Base-by-base conservation (phyloP, 2,888 invertebrate genomes). In the Phyto melanocephala region DNA sequence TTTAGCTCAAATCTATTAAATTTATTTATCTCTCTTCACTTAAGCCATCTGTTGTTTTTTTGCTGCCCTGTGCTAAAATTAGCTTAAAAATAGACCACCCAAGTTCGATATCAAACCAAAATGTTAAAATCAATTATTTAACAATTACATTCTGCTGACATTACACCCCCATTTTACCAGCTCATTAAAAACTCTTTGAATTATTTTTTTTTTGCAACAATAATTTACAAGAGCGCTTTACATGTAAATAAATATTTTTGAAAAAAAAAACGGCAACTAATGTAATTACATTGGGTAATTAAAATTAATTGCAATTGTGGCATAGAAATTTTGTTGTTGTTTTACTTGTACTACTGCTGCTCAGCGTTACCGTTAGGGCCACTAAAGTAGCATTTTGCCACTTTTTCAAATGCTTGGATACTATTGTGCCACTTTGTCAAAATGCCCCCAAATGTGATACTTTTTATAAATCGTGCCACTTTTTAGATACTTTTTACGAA, bases 261-360 rank as follows among this genome's bases (percentile, higher is more conserved):
- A 13, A 45, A 35, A 13, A n/a, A 33, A 54, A 62, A 70, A 68
- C 77, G 68, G 17, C 77, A 65, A 65, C 47, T 42, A 56, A 67
- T 67, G 60, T 37, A 67, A 67, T 74, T 79, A 60, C 67, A 76
- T 60, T 60, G 79, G 75, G 71, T 71, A 82, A 82, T 79, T 82
- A 76, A 82, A 82, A 79, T 82, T 82, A 82, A 82, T 79, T 82
- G 54, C 75, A 71, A 75, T 60, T 79, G 79, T 71, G 71, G 67
- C 70, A 40, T 81, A 54, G n/a, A n/a, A n/a, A n/a, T n/a, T n/a
- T n/a, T n/a, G n/a, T 72, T 54, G 22, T 13, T 11, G 35, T 54
- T 42, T 28, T 54, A 20, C 10, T 63, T 54, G n/a, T n/a, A 7
- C 35, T 68, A 15, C 70, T 62, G 5, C 1, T 28, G 35, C 52